These are phyloP conservation scores for Lasioglossum malachurum DNA, from an alignment of 2,888 invertebrate genomes.

Conservation along the genomic window DNA sequence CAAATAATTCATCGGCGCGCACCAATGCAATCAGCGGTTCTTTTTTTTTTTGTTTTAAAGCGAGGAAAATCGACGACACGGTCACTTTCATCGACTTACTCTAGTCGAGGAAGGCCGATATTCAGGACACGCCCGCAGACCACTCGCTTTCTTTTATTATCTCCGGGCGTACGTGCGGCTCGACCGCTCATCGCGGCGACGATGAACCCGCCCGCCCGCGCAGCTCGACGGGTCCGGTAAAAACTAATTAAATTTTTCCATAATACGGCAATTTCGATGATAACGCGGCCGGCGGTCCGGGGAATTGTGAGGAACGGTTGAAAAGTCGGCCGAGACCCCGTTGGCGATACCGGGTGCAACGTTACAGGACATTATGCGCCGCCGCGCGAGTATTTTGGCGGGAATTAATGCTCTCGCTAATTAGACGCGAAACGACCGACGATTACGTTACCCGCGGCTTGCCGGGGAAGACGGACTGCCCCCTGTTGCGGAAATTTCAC, in stretches of 20 bases:
- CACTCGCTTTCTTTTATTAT: constrained; percentile 74
- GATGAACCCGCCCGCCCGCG: constrained; percentile 35
- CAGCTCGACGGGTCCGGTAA: constrained; percentile 30
- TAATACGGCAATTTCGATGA: constrained; percentile 75
- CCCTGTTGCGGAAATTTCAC: constrained; percentile 19
- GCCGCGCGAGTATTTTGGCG: constrained; percentile 60
- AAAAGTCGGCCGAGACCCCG: constrained; percentile 5
- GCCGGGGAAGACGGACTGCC: constrained; percentile 42
- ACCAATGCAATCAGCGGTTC: constrained; percentile 34
- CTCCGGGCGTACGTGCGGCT: constrained; percentile 58
- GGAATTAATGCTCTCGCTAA: constrained; percentile 67
- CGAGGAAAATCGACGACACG: constrained; percentile 43
- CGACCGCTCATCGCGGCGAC: constrained; percentile 50
- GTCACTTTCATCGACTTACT: constrained; percentile 48
- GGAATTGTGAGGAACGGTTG: constrained; percentile 26
- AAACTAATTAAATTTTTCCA: constrained; percentile 80
- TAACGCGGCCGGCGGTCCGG: constrained; percentile 51
- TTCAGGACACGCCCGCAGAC: constrained; percentile 68
- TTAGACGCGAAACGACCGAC: constrained; percentile 71
- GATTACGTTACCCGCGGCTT: constrained; percentile 56
- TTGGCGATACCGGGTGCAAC: constrained; percentile 18
- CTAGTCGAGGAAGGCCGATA: constrained; percentile 68
- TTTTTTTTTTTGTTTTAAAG: constrained; percentile 18
- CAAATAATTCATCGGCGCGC: neutral
- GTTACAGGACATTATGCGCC: constrained; percentile 28